Percentiles rank a stretch among this genome's conserved stretches.
phyloP scores from a whole-genome alignment of 2,113 vertebrate species.

The Notothenia rossii region DNA sequence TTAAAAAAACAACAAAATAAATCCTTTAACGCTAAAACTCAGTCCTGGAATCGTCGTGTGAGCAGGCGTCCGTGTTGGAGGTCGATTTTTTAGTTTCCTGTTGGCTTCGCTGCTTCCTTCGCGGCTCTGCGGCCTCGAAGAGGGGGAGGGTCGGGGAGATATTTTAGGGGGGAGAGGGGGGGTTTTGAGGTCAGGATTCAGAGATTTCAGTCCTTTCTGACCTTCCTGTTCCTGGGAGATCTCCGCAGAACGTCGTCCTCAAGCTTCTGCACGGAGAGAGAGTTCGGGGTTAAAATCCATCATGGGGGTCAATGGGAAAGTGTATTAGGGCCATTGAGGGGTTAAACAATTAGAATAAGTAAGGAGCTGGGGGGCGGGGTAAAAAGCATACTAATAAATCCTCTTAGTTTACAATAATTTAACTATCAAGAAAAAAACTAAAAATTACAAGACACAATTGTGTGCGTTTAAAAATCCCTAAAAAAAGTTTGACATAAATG shows the following conservation, averaged over 20 bases:
- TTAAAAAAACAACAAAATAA: constrained; percentile 48
- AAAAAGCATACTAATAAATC: too few relatives aligned
- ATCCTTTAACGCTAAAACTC: constrained; percentile 57
- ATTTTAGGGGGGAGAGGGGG: background rate
- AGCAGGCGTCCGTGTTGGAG: constrained; percentile 30
- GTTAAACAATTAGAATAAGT: too few relatives aligned
- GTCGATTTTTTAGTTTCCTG: constrained; percentile 54
- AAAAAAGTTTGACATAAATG: too few relatives aligned
- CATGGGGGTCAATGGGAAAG: too few relatives aligned
- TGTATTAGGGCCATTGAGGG: too few relatives aligned
- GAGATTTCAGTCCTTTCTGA: constrained; percentile 91
- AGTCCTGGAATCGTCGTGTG: constrained; percentile 62
- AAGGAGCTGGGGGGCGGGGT: too few relatives aligned
- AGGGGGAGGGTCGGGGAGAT: background rate
- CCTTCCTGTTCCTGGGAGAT: constrained; percentile 95
- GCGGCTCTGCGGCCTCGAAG: background rate
- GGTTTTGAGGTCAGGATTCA: constrained; percentile 40
- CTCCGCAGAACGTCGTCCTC: constrained; percentile 93
- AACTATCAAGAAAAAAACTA: too few relatives aligned
- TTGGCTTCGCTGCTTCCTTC: constrained; percentile 48
- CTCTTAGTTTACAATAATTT: too few relatives aligned
- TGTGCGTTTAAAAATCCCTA: too few relatives aligned
- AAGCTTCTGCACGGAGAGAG: constrained; percentile 72
- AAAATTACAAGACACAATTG: too few relatives aligned
- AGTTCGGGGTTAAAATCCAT: background rate